These are phyloP conservation scores for Amphibalanus amphitrite DNA, from an alignment of 1,140 invertebrate species.

Conservation along the genomic window DNA sequence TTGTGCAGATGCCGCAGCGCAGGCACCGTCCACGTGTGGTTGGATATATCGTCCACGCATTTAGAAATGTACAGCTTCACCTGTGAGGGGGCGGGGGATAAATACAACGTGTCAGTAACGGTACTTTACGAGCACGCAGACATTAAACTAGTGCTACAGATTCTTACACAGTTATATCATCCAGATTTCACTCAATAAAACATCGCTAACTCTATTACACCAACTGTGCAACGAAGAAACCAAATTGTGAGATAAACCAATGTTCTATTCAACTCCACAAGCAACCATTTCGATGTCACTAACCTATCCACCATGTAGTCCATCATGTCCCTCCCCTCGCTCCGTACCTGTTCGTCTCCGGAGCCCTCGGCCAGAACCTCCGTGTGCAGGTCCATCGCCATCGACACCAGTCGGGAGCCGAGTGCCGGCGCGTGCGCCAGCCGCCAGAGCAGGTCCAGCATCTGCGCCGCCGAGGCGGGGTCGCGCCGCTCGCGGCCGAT, in stretches of 20 bases:
- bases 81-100: constrained; percentile 10
- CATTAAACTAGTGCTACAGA: no score
- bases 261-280: no score
- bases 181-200: no score
- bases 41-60: constrained; percentile 36
- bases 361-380: constrained; percentile 30
- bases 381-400: constrained; percentile 33
- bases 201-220: no score
- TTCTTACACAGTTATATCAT: no score
- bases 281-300: no score
- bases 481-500: constrained; percentile 31
- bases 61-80: constrained; percentile 30
- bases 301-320: no score
- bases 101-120: not conserved
- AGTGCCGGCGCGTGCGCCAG: constrained; percentile 29
- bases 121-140: no score
- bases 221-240: no score
- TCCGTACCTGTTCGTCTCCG: constrained; percentile 32
- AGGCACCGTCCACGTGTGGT: constrained; percentile 29
- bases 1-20: constrained; percentile 32
- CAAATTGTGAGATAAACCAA: no score
- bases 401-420: constrained; percentile 29
- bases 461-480: constrained; percentile 22
- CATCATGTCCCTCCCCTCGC: no score
- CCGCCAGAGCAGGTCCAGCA: constrained; percentile 34